These are phyloP conservation scores for Andrena haemorrhoa DNA, from an alignment of 2,888 invertebrate genomes.

Conservation along the genomic window DNA sequence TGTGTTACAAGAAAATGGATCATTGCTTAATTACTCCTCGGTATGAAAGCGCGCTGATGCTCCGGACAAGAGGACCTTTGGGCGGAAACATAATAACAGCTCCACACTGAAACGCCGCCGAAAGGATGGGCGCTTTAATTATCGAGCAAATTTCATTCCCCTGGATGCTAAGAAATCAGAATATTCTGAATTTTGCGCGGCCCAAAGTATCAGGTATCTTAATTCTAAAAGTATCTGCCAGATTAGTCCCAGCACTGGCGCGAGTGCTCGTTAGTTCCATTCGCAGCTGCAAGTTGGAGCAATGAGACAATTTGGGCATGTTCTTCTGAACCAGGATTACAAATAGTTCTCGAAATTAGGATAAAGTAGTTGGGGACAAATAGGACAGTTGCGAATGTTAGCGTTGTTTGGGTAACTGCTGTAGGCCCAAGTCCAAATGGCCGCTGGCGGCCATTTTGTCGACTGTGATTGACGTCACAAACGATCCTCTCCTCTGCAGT, in stretches of 20 bases:
- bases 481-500: neutral
- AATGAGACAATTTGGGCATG: slow-evolving; percentile 42
- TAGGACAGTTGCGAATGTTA: neutral
- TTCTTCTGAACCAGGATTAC: neutral
- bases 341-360: neutral
- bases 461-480: neutral
- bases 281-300: slow-evolving; percentile 29
- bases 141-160: slow-evolving; percentile 37
- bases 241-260: slow-evolving; percentile 36
- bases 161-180: slow-evolving; percentile 4
- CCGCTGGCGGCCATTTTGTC: neutral
- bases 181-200: slow-evolving; percentile 47
- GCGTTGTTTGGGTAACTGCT: neutral
- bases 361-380: neutral
- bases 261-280: slow-evolving; percentile 48
- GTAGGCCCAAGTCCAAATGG: neutral
- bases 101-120: slow-evolving; percentile 30
- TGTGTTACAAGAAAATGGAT: neutral
- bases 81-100: slow-evolving; percentile 27
- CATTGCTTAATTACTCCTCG: slow-evolving; percentile 19
- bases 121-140: slow-evolving; percentile 34
- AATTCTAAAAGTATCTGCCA: slow-evolving; percentile 29
- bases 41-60: neutral
- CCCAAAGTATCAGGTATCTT: slow-evolving; percentile 21
- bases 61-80: neutral